Evolutionary conservation across 2,797 vertebrate species (phyloP).

Genomic region (Rhynchonycteris naso): DNA sequence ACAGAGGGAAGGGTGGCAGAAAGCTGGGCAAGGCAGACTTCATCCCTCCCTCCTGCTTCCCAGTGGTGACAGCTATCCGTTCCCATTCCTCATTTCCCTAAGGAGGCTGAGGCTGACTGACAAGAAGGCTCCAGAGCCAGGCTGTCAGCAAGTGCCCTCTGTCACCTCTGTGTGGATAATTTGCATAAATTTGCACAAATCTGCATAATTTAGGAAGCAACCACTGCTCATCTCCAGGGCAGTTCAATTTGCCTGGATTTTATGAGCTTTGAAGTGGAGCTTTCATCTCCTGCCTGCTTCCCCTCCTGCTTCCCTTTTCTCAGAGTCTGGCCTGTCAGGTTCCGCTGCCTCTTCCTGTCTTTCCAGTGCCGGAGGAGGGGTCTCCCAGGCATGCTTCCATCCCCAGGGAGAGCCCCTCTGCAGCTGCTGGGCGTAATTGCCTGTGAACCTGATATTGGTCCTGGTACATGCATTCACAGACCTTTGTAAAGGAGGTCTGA

Average conservation of each 20-base stretch:
- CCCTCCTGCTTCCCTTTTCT: conserved; percentile 10
- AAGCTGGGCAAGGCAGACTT: neutral
- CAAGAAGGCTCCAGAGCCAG: conserved; percentile 63
- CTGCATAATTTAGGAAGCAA: conserved; percentile 79
- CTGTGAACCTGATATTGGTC: neutral
- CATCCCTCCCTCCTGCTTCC: neutral
- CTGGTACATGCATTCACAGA: neutral
- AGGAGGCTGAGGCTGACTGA: conserved; percentile 54
- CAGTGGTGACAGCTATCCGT: neutral
- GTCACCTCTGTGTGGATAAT: conserved; percentile 64
- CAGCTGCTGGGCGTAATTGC: neutral
- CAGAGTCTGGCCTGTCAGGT: conserved; percentile 48
- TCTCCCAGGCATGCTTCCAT: neutral
- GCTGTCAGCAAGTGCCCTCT: conserved; percentile 75
- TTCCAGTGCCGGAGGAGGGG: neutral
- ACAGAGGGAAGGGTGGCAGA: neutral
- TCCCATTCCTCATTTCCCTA: neutral
- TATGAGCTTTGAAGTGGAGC: conserved; percentile 76
- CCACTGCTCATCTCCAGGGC: conserved; percentile 52
- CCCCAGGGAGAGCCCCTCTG: conserved; percentile 8
- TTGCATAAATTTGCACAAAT: conserved; percentile 81
- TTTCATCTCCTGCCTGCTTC: conserved; percentile 62
- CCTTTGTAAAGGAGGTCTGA: neutral
- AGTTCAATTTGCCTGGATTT: conserved; percentile 68
- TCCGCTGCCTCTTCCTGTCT: neutral